A percentile compares a stretch with the other conserved stretches of the same genome.
Evolutionary conservation across 2,113 vertebrate genomes (phyloP).

Genomic region (Phylloscopus trochiloides): DNA sequence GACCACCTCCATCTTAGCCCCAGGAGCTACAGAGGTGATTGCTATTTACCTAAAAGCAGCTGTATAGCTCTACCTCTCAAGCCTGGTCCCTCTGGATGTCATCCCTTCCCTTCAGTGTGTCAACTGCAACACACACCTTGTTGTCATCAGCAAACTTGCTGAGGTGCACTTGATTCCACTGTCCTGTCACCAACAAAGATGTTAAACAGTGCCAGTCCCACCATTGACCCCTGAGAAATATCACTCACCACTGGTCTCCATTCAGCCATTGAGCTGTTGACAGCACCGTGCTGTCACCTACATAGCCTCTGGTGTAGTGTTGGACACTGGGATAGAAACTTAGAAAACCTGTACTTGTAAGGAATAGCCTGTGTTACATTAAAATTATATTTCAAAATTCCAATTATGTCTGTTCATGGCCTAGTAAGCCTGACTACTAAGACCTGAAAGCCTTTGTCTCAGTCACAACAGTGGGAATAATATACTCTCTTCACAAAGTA

Average conservation of each 20-base stretch:
- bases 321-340: background rate
- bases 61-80: background rate
- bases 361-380: background rate
- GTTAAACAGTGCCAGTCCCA: background rate
- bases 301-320: fast-evolving
- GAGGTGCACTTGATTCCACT: background rate
- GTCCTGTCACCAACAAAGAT: background rate
- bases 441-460: background rate
- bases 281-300: background rate
- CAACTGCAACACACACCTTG: too few relatives aligned
- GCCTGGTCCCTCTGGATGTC: background rate
- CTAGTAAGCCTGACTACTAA: background rate
- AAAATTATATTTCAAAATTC: background rate
- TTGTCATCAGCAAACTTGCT: background rate
- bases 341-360: background rate
- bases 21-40: background rate
- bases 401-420: background rate
- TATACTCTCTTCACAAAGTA: background rate
- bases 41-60: background rate
- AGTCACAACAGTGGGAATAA: background rate
- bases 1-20: background rate
- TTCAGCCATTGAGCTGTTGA: background rate
- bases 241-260: background rate
- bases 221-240: fast-evolving
- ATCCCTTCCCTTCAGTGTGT: background rate